Evolutionary conservation across 2,797 vertebrate genomes (phyloP).

Genomic region (Acanthurus leucopareius): DNA sequence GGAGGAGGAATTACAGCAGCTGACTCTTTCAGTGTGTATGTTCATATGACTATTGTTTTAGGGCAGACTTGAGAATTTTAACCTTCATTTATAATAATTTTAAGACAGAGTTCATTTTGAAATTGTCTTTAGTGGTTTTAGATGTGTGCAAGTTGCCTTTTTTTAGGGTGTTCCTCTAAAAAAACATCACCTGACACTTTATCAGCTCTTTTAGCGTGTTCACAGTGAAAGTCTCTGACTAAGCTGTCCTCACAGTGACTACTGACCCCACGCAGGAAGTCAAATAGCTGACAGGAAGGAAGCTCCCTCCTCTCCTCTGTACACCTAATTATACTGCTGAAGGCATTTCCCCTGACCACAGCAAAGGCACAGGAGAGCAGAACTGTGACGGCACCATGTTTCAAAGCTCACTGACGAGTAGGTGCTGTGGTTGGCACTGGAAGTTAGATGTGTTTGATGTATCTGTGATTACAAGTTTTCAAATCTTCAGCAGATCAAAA

Average conservation of each 20-base stretch:
- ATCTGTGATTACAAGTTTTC: not conserved
- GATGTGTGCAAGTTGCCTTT: too few species aligned
- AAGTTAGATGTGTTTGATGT: not conserved
- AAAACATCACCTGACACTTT: too few species aligned
- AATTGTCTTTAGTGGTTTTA: too few species aligned
- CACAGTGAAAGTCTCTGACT: conserved; percentile 3
- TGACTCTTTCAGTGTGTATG: not conserved
- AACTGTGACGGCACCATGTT: not conserved
- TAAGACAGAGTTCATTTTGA: too few species aligned
- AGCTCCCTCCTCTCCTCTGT: conserved; percentile 72
- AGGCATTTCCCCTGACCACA: conserved; percentile 64
- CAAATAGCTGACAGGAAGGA: conserved; percentile 81
- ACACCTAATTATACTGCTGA: conserved; percentile 60
- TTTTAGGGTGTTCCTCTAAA: too few species aligned
- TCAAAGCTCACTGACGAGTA: not conserved
- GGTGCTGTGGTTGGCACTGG: not conserved
- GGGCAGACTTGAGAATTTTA: not conserved
- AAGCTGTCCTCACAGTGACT: conserved; percentile 29
- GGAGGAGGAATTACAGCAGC: not conserved
- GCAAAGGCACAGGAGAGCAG: conserved; percentile 1
- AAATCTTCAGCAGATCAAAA: not conserved
- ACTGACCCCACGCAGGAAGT: conserved; percentile 76
- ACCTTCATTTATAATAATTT: too few species aligned
- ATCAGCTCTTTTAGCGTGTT: not conserved
- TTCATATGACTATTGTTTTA: not conserved